Conservation (phyloP, 1,140 invertebrate species). For the Uloborus diversus region DNA sequence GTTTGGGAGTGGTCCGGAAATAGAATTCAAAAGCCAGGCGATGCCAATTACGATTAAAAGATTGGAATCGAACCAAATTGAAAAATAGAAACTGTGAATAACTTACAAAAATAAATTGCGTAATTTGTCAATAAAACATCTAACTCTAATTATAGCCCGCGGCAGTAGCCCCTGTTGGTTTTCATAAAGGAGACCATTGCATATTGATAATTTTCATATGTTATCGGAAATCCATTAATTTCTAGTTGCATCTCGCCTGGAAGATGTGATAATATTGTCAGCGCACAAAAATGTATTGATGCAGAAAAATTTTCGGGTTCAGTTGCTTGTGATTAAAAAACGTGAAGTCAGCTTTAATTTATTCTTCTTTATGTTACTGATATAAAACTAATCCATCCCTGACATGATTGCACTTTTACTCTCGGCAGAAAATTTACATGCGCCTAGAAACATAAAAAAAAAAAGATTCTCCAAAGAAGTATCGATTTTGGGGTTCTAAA, state of each 20-base stretch:
- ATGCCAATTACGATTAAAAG: not conserved
- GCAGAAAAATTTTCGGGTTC: not conserved
- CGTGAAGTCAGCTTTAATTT: not conserved
- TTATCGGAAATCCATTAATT: slow-evolving; percentile 46
- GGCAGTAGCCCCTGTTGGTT: not conserved
- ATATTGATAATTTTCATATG: slow-evolving; percentile 41
- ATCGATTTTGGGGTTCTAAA: too few relatives aligned
- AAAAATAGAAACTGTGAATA: too few relatives aligned
- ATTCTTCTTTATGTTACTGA: not conserved
- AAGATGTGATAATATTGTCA: slow-evolving; percentile 18
- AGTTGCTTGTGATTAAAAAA: not conserved
- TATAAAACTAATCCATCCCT: too few relatives aligned
- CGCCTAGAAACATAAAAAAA: too few relatives aligned
- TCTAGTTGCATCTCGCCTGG: not conserved
- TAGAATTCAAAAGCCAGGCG: not conserved
- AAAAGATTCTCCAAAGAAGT: too few relatives aligned
- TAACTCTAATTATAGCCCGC: slow-evolving; percentile 21
- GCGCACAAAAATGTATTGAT: not conserved
- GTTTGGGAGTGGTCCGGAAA: not conserved
- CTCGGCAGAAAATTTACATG: too few relatives aligned
- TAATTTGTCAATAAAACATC: slow-evolving; percentile 44
- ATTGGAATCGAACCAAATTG: too few relatives aligned
- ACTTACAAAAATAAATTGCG: slow-evolving; percentile 27
- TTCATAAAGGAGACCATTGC: not conserved
- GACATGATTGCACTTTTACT: too few relatives aligned